Percentiles rank a stretch among this genome's conserved stretches.
Conservation (phyloP, 2,888 invertebrate species). For the Oligia latruncula region DNA sequence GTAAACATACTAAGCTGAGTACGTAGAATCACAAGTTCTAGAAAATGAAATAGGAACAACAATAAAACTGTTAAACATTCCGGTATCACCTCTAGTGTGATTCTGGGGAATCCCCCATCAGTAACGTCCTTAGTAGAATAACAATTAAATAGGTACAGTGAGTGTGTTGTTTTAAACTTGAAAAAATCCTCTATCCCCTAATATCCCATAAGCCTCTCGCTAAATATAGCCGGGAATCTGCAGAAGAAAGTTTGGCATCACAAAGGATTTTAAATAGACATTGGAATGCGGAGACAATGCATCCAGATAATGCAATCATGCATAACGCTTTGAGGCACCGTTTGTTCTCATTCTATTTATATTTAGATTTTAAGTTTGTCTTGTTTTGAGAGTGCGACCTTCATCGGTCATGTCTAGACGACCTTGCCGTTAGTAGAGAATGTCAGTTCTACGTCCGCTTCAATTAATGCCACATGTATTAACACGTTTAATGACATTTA, state of each 20-base stretch:
- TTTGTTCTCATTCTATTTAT: constrained; percentile 60
- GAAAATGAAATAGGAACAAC: not conserved
- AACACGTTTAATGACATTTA: constrained; percentile 74
- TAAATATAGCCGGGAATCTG: constrained; percentile 25
- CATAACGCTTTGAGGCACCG: constrained; percentile 48
- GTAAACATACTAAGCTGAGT: constrained; percentile 8
- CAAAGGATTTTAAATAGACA: constrained; percentile 39
- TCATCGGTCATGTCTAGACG: constrained; percentile 78
- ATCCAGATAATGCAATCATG: constrained; percentile 48
- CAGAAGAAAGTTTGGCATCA: constrained; percentile 44
- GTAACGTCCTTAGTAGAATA: constrained; percentile 14
- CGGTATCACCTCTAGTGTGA: not conserved
- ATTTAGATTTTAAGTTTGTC: constrained; percentile 62
- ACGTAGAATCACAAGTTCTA: not conserved
- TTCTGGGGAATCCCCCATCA: constrained; percentile 15
- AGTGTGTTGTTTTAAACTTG: not conserved
- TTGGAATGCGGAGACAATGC: constrained; percentile 31
- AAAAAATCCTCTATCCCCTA: not conserved
- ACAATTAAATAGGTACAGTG: constrained; percentile 11
- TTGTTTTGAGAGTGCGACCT: constrained; percentile 75
- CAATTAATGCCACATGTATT: constrained; percentile 70
- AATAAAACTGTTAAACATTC: not conserved
- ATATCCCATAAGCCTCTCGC: not conserved
- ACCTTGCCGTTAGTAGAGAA: constrained; percentile 79
- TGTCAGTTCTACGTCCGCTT: constrained; percentile 78